phyloP scores from a whole-genome alignment of 2,797 vertebrate species.

The Heterohyrax brucei region DNA sequence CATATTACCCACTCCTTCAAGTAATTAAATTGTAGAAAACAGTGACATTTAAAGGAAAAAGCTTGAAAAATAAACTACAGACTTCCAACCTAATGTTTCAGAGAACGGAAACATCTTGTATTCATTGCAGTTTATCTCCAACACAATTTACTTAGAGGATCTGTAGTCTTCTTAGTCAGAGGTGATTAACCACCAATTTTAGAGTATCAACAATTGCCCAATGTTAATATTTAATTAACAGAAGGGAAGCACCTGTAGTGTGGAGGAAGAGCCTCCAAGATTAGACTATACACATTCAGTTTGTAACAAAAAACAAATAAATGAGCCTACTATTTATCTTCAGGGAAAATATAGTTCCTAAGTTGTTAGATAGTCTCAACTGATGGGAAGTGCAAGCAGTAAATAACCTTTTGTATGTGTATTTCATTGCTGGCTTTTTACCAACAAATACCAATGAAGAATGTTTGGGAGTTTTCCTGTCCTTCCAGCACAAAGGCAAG shows the following conservation, averaged over 20 bases:
- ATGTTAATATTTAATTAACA: slow-evolving; percentile 88
- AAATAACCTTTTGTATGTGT: slow-evolving; percentile 78
- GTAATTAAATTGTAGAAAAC: slow-evolving; percentile 54
- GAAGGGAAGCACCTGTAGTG: slow-evolving; percentile 92
- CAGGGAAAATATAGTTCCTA: slow-evolving; percentile 86
- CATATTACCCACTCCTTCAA: slow-evolving; percentile 46
- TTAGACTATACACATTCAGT: slow-evolving; percentile 88
- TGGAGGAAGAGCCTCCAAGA: slow-evolving; percentile 89
- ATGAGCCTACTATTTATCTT: slow-evolving; percentile 86
- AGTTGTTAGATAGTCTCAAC: slow-evolving; percentile 85
- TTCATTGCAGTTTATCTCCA: slow-evolving; percentile 77
- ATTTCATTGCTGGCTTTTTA: slow-evolving; percentile 78
- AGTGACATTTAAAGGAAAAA: slow-evolving; percentile 24
- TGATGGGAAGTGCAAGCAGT: slow-evolving; percentile 78
- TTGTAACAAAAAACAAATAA: slow-evolving; percentile 90
- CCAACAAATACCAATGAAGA: slow-evolving; percentile 53
- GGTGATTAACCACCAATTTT: slow-evolving; percentile 83
- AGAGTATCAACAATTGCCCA: slow-evolving; percentile 85
- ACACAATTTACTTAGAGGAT: slow-evolving; percentile 80
- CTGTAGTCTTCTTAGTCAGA: slow-evolving; percentile 77
- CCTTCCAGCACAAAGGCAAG: slow-evolving; percentile 74
- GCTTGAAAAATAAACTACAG: slow-evolving; percentile 61
- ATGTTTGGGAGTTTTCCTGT: slow-evolving; percentile 79
- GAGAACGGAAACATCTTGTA: slow-evolving; percentile 65
- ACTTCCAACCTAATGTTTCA: slow-evolving; percentile 55